Base-by-base conservation (phyloP, 1,140 invertebrate genomes). In the Stenopsyche tienmushanensis region DNA sequence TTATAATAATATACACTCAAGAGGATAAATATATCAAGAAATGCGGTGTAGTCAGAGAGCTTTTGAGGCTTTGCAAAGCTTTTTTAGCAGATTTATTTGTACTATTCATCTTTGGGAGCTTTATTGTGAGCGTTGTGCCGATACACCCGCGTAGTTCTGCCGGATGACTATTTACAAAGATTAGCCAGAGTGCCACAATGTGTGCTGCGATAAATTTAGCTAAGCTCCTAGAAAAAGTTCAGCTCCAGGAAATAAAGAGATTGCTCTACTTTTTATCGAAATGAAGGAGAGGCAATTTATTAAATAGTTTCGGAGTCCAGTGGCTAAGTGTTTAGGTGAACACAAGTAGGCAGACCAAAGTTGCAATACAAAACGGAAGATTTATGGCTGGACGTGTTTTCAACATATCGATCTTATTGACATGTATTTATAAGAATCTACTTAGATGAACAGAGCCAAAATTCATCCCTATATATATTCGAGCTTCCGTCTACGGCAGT, bases 21-120 rank as follows among this genome's bases (percentile, higher is more conserved):
- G 29, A 5, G 29, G 5, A 34, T 13, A 34, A 13, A 34, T 34
- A 13, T 34, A 34, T 34, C 5, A 34, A 13, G 13, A 34, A 34
- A 34, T 34, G 29, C 29, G 29, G 29, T 34, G 29, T 34, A 34
- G 29, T 13, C 29, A 13, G 29, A 34, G 29, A 34, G 29, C 29
- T 34, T 34, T 34, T 34, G 29, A 34, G 29, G 29, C 29, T 34
- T 34, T 34, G 29, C 29, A 34, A 34, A 34, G 29, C 29, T 34
- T 64, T 67, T 67, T 67, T 55, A 44, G 50, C 60, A 67, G 66
- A 67, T 67, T 67, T 67, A 67, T 67, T 67, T 62, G 66, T 62
- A 67, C 66, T 63, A 67, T 67, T 67, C 66, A 67, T 67, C 66
- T 67, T 67, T 67, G 44, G 53, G 58, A 34, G 60, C 54, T 55